Evolutionary conservation across 2,888 invertebrate species (phyloP), one percentile per base, ranked within the genome.

Genomic region (Eumacrocentrus americanus): DNA sequence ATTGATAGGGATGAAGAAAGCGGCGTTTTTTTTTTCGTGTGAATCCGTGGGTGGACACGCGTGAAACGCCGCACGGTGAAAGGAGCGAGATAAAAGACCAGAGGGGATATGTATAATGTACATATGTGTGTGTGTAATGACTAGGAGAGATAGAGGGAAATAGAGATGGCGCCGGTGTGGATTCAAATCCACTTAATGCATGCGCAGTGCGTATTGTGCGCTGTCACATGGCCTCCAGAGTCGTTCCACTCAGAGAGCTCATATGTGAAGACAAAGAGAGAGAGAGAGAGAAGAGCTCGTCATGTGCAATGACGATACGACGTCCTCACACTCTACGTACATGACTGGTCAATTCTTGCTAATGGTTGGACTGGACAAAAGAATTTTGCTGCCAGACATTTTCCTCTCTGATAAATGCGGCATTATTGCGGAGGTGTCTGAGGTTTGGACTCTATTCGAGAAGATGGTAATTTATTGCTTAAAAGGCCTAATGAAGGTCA

Each of bases 131-230:
- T 22, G 22, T 6, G 22, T 44, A 11, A 20, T 22, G 5, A 46
- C 2, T 2, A 12, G 23, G 14, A 23, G 25, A 12, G 23, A 12
- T 12, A 47, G 37, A 11, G 16, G 11, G 52, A 16, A 40, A 38
- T 47, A n/a, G 63, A 60, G 65, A 60, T 55, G 63, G 64, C 64
- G 63, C 65, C 46, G 58, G 62, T 44, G 58, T 34, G 58, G 7
- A 58, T 64, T 51, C 44, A 58, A 65, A 63, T 56, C 5, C 18
- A 54, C 35, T 58, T 48, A 29, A 42, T 55, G 18, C 56, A 50
- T 53, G 56, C 54, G 54, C 58, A 34, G 34, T 56, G 47, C 44
- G 50, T 58, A 62, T 60, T 61, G 42, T 57, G 60, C 60, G 53
- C 61, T 57, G 61, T 67, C 60, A 64, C 63, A 63, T 60, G 60